Evolutionary conservation across 2,888 invertebrate species (phyloP).

Genomic region (Apamea anceps): DNA sequence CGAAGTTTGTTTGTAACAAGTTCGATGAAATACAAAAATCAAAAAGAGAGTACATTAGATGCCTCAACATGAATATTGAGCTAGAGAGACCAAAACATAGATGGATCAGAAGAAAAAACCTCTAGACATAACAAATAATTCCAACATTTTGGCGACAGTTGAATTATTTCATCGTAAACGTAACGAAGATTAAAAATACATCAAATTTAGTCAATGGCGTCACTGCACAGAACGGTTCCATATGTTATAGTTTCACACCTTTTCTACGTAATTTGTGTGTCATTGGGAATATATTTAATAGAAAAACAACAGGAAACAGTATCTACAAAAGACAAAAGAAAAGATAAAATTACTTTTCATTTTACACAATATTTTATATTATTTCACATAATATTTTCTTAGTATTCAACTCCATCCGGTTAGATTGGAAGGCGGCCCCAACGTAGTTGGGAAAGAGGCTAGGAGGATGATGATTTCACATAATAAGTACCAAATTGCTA

Average conservation of each 20-base stretch:
- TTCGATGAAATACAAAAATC: slow-evolving; percentile 26
- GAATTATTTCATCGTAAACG: slow-evolving; percentile 36
- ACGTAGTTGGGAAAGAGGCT: background rate
- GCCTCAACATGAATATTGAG: background rate
- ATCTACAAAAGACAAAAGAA: background rate
- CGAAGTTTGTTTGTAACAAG: slow-evolving; percentile 35
- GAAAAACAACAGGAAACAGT: background rate
- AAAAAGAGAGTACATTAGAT: background rate
- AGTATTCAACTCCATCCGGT: background rate
- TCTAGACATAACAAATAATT: slow-evolving; percentile 32
- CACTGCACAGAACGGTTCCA: slow-evolving; percentile 29
- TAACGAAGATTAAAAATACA: slow-evolving; percentile 40
- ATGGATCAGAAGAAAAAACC: background rate
- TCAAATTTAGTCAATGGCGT: slow-evolving; percentile 32
- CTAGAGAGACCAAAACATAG: background rate
- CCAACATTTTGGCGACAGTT: background rate
- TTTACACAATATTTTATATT: background rate
- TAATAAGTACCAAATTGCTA: background rate
- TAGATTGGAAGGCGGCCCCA: background rate
- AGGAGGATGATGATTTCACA: background rate
- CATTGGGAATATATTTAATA: slow-evolving; percentile 39
- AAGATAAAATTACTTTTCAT: background rate
- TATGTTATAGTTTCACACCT: slow-evolving; percentile 52
- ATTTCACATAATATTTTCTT: background rate
- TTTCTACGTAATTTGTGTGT: slow-evolving; percentile 38